Percentiles rank a stretch among this genome's conserved stretches.
Evolutionary conservation across 2,888 invertebrate genomes (phyloP).

Genomic region (Tetheella fluctuosa): DNA sequence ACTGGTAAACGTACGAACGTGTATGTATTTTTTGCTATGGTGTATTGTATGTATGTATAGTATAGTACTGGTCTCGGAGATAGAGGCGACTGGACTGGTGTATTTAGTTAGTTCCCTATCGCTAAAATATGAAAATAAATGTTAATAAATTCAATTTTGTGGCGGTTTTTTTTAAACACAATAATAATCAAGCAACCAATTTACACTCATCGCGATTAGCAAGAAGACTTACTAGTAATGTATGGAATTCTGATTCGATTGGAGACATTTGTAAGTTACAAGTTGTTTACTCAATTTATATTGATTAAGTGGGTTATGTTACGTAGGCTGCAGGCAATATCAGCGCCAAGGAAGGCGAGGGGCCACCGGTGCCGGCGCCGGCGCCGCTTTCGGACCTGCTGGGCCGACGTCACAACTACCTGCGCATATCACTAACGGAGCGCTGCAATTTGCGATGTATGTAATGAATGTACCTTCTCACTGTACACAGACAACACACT

Average conservation of each 20-base stretch:
- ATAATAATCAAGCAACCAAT: neutral
- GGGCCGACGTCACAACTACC: conserved; percentile 95
- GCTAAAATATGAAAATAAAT: conserved; percentile 1
- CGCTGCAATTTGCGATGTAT: conserved; percentile 98
- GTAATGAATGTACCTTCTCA: conserved; percentile 51
- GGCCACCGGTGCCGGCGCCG: conserved; percentile 83
- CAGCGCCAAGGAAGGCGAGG: conserved; percentile 12
- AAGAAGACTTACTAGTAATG: neutral
- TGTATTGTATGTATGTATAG: too few relatives aligned
- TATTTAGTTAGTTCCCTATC: neutral
- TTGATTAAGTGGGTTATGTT: neutral
- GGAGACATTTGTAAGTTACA: neutral
- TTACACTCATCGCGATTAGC: neutral
- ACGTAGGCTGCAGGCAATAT: conserved; percentile 6
- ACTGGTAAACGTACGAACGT: too few relatives aligned
- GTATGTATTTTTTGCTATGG: too few relatives aligned
- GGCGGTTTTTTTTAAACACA: neutral
- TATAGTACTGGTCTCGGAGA: too few relatives aligned
- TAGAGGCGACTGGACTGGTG: neutral
- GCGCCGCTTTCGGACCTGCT: conserved; percentile 90
- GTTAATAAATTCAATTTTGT: neutral
- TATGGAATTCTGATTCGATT: neutral
- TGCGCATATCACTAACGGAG: conserved; percentile 98
- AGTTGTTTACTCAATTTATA: neutral
- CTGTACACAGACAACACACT: too few relatives aligned